Percentiles rank a stretch among this genome's conserved stretches.
phyloP scores from a whole-genome alignment of 2,113 vertebrate genomes.

The Ptychochromis oligacanthus region DNA sequence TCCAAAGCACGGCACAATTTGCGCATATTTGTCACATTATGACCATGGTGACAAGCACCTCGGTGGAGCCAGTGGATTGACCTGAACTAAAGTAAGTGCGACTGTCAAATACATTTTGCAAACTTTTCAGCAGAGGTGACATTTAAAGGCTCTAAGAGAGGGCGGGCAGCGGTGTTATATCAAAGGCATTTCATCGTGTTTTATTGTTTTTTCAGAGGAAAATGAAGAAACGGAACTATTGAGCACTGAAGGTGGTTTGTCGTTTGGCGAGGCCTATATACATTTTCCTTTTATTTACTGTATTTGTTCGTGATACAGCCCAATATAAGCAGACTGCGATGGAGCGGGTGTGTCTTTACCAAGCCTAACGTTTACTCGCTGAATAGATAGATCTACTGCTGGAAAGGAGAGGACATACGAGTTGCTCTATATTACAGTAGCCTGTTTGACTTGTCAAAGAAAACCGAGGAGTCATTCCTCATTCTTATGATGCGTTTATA shows the following conservation, averaged over 20 bases:
- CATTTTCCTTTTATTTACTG: not conserved
- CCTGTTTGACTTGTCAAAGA: conserved; percentile 41
- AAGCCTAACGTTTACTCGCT: conserved; percentile 9
- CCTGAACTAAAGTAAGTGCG: conserved; percentile 61
- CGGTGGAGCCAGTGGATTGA: conserved; percentile 42
- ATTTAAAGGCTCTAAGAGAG: conserved; percentile 34
- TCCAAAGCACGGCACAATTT: conserved; percentile 18
- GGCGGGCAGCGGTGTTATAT: not conserved
- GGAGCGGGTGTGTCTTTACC: conserved; percentile 44
- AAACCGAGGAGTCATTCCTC: conserved; percentile 15
- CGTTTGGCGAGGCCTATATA: not conserved
- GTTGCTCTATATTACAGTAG: conserved; percentile 31
- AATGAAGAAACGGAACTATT: not conserved
- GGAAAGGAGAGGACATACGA: not conserved
- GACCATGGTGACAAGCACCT: not conserved
- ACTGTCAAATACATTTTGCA: conserved; percentile 45
- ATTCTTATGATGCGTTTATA: conserved; percentile 1
- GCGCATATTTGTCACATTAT: conserved; percentile 31
- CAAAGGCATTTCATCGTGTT: not conserved
- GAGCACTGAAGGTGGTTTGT: not conserved
- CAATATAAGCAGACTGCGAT: not conserved
- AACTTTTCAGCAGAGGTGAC: conserved; percentile 57
- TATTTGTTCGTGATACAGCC: not conserved
- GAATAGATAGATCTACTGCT: conserved; percentile 14
- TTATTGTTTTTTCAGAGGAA: not conserved